Base-by-base conservation (phyloP, 2,797 vertebrate genomes). In the Benthosema pterotum region DNA sequence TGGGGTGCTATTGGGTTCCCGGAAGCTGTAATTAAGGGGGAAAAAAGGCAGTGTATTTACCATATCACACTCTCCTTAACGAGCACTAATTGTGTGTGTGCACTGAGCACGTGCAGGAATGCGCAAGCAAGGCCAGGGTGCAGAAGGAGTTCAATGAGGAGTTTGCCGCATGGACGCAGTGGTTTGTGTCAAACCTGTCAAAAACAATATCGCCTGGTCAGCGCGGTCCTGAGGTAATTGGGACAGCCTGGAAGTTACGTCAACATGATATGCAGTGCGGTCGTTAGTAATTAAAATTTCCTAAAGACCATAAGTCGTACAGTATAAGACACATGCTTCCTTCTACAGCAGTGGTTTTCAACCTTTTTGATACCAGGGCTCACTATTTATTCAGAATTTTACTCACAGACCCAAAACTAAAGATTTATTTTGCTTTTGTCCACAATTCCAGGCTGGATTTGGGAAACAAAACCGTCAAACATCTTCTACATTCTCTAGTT, bases 151-250 rank as follows among this genome's bases (percentile, higher is more conserved):
- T 88, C 79, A 84, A 70, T 74, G 61, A 74, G 77, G 77, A 79
- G 52, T 71, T 61, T 63, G 71, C 63, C 69, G 74, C 74, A 69
- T 11, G 22, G 74, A 82, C 55, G 72, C 71, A 69, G 74, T 78
- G 85, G 60, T 82, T 83, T 64, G 78, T 83, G 77, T 89, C 85
- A 85, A 71, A 84, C 66, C 75, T 84, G 77, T 87, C 78, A 77
- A 52, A 72, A 71, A 75, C 43, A 43, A 71, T 77, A 61, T 53
- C 54, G 72, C 70, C 54, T 38, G 22, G 19, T 58, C 56, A 56
- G 58, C 48, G 47, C 69, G 22, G 22, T 25, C 22, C 22, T 25
- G 22, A 25, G 22, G 22, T 25, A 25, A 25, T 22, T 2, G 2
- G 2, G 4, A 4, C 4, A 22, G 2, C 28, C 19, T 19, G 13